Percentiles rank a stretch among this genome's conserved stretches.
Conservation (phyloP, 2,113 vertebrate genomes). For the human region GRCh38 chr20:12433001-12433500, state of each 20-base stretch:
- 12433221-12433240: background rate
- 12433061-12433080: constrained; percentile 57
- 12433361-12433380: background rate
- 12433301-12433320: background rate
- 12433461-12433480: background rate
- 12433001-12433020: constrained; percentile 41
- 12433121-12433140: background rate
- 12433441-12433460: background rate
- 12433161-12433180: constrained; percentile 1
- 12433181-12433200: background rate
- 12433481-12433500: background rate
- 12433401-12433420: background rate
- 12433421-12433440: background rate
- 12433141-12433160: background rate
- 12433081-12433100: constrained; percentile 31
- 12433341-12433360: background rate
- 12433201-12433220: background rate
- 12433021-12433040: constrained; percentile 37
- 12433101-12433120: background rate
- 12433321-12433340: background rate
- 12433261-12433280: background rate
- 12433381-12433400: background rate
- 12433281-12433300: background rate
- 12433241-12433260: background rate
- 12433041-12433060: constrained; percentile 33